Conservation (phyloP, 2,113 vertebrate species). For the Otus sunia region DNA sequence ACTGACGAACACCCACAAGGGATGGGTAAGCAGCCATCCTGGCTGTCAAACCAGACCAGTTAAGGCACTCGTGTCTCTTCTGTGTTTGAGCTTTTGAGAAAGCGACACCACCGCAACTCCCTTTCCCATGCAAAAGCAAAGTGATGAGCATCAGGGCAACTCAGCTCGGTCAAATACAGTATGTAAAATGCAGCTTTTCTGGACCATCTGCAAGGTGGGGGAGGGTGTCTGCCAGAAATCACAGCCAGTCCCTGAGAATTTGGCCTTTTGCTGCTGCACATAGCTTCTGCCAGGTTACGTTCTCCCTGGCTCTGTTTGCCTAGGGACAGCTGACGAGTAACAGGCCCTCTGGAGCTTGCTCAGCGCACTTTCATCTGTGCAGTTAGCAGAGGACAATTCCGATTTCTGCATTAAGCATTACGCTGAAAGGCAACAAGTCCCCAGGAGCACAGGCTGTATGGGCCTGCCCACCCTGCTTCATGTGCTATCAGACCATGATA, state of each 20-base stretch:
- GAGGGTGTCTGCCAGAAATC: background rate
- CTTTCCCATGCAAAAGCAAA: background rate
- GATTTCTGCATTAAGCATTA: background rate
- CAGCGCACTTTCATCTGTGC: background rate
- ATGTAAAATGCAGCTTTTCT: background rate
- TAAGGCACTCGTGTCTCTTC: background rate
- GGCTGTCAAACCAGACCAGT: background rate
- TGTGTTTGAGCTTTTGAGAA: background rate
- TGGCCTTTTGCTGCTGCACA: background rate
- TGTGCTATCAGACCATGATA: rapidly evolving
- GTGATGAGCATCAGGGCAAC: background rate
- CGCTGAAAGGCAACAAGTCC: background rate
- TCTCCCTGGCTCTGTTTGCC: background rate
- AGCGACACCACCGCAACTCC: background rate
- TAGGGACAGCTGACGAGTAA: background rate
- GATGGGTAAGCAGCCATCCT: background rate
- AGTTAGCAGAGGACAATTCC: background rate
- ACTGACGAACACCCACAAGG: background rate
- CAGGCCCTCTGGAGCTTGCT: background rate
- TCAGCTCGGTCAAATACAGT: background rate
- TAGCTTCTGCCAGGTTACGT: background rate
- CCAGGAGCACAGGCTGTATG: background rate
- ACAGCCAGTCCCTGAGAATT: background rate
- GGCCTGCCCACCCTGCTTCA: background rate
- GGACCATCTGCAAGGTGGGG: background rate